Evolutionary conservation across 2,888 invertebrate species (phyloP), one percentile per base, ranked within the genome.

Genomic region (Linnaemya tessellans): DNA sequence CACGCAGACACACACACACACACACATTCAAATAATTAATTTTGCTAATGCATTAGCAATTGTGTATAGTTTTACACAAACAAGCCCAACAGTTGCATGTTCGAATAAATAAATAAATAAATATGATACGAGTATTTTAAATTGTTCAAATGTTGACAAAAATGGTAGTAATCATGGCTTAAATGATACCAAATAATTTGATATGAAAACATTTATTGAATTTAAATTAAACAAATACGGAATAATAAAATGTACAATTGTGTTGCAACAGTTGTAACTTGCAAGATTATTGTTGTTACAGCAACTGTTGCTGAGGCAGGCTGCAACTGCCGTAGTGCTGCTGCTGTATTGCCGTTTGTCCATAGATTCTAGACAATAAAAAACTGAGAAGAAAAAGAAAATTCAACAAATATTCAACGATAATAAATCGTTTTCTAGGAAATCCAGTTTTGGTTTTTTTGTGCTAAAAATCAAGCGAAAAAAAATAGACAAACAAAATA

Each of bases 401-500:
- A 54, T 75, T 81, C 49, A 74, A 78, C 82, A 82, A 86, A 84
- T 83, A 81, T 82, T 84, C 54, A 81, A 75, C 82, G 79, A 84
- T 86, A 77, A 84, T 86, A 81, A 86, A 83, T 87, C 84, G 86
- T 87, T 88, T 87, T 88, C 87, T 84, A 84, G 86, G 88, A 87
- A 88, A 88, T 87, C 87, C 86, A 87, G 88, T 88, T 87, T 88
- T 87, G 87, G 86, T 78, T 85, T 87, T 30, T 87, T 87, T 80
- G 80, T 84, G 56, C 74, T 74, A 77, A 79, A 86, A 80, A 77
- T 67, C 80, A 78, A 80, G 67, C 77, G 77, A 46, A 80, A 71
- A 58, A 67, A 74, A 49, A 41, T 0, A 78, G 38, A 18, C 13
- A 68, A 64, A 43, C 65, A 77, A 58, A 51, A 58, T 78, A 46